These are phyloP conservation scores for Crotalus viridis DNA, from an alignment of 2,113 vertebrate genomes.

Conservation along the genomic window DNA sequence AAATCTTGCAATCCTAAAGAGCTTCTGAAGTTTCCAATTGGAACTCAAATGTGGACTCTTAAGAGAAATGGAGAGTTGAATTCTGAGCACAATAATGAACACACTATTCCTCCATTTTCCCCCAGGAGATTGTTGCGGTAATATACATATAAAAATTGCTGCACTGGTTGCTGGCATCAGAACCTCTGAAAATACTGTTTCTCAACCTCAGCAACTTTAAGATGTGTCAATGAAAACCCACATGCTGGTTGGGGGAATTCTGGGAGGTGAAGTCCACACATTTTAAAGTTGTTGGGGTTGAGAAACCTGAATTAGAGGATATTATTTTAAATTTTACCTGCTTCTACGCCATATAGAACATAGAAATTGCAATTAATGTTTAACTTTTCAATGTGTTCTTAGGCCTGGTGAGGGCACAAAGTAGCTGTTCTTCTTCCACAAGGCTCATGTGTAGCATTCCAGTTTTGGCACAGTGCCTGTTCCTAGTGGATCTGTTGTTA, in stretches of 20 bases:
- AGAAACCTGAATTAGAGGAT: neutral
- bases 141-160: neutral
- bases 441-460: neutral
- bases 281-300: neutral
- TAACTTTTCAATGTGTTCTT: neutral
- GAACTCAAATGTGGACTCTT: neutral
- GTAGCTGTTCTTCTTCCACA: conserved; percentile 2
- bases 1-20: neutral
- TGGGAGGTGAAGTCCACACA: neutral
- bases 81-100: fast-evolving
- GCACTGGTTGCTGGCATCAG: neutral
- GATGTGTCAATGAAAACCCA: neutral
- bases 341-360: neutral
- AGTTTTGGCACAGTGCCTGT: neutral
- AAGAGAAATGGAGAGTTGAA: neutral
- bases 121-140: neutral
- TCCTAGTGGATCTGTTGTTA: fast-evolving
- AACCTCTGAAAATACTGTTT: neutral
- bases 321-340: neutral
- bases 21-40: neutral
- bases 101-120: fast-evolving
- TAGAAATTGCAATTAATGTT: neutral
- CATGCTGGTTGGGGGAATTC: neutral
- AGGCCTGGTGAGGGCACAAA: neutral
- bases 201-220: neutral